These are phyloP conservation scores for Trochalopteron elliotii DNA, from an alignment of 2,113 vertebrate genomes.

Conservation along the genomic window DNA sequence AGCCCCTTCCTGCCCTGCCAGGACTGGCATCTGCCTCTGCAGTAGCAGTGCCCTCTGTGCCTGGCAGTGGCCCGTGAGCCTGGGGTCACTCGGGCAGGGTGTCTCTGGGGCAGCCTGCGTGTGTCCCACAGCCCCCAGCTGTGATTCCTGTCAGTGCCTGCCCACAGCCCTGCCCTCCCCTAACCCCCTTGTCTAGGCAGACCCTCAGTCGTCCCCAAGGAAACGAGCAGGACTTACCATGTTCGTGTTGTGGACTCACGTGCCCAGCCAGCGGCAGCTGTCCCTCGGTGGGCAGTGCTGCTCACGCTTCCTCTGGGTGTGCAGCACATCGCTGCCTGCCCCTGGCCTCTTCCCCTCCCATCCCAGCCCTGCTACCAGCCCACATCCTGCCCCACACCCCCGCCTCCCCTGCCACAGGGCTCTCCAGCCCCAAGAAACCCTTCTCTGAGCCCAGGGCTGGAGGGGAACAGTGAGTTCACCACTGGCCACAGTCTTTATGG, in stretches of 20 bases:
- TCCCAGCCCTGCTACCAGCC: background rate
- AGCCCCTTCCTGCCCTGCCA: background rate
- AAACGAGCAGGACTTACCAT: background rate
- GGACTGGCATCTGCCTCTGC: background rate
- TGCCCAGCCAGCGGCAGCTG: background rate
- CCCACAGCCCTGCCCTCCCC: background rate
- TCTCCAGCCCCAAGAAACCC: background rate
- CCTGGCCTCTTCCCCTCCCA: constrained; percentile 19
- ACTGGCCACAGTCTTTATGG: rapidly evolving
- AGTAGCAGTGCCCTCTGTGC: background rate
- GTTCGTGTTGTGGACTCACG: rapidly evolving
- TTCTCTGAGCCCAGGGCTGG: rapidly evolving
- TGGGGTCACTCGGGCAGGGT: rapidly evolving
- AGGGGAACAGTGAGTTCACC: rapidly evolving
- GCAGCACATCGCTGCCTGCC: background rate
- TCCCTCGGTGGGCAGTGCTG: background rate
- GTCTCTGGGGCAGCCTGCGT: rapidly evolving
- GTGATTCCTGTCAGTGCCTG: background rate
- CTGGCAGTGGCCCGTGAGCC: background rate
- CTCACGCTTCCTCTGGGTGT: background rate
- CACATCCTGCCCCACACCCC: background rate
- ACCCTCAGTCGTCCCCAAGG: background rate
- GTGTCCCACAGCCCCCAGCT: rapidly evolving
- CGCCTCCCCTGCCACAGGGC: rapidly evolving
- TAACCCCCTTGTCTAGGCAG: background rate